Evolutionary conservation across 2,797 vertebrate species (phyloP), one percentile per base, ranked within the genome.

Genomic region (Sylvilagus floridanus): DNA sequence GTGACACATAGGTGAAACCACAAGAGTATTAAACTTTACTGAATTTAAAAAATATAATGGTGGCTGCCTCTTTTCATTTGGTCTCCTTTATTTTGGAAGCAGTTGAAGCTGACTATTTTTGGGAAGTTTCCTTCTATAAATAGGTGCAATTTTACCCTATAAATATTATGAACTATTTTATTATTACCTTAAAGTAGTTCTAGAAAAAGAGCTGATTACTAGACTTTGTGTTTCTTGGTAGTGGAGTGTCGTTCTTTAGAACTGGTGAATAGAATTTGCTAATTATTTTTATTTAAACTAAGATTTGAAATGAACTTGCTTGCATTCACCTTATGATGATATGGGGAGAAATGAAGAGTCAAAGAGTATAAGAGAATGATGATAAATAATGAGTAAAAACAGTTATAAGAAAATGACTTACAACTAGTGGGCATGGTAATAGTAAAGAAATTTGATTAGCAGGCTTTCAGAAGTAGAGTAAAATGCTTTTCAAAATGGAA

Each of bases 231-330:
- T 82, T 85, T 60, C 37, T 37, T 88, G 50, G 13, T 84, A 54
- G 66, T 79, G 10, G 26, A 88, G 57, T 93, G 94, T 95, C 26
- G 88, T 90, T 71, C n/a, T 84, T 17, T 42, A 84, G 86, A 52
- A 28, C 42, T 92, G 62, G 47, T 90, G 30, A 77, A 71, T 90
- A 83, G 50, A 92, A 88, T 93, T 95, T 91, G 35, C 66, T 88
- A 71, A 63, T 92, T 88, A n/a, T 86, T 89, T 93, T 84, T 86
- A 54, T 94, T 88, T 82, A 93, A 91, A 60, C 16, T 86, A 84
- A 81, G 69, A 72, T 66, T 92, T 83, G 60, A 78, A 65, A 72
- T 84, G 82, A 78, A 95, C 37, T 93, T 86, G 7, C 22, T 6
- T 78, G 92, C 88, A 65, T 86, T 35, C 8, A 28, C 52, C 94